Evolutionary conservation across 2,797 vertebrate species (phyloP), one percentile per base, ranked within the genome.

Genomic region (Garrulus glandarius): DNA sequence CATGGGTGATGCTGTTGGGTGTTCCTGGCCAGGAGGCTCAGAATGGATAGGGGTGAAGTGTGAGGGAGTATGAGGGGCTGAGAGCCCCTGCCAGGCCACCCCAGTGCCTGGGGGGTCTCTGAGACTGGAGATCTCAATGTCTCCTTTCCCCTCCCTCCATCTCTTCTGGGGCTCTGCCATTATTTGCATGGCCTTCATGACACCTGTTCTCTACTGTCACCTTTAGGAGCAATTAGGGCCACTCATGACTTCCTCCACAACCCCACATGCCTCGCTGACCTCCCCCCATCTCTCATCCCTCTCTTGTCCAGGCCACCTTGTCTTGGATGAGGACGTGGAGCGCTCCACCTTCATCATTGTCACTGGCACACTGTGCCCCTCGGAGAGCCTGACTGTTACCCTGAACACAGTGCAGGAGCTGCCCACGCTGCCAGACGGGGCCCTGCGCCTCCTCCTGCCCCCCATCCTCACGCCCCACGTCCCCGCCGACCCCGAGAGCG

Each of bases 251-350:
- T 34, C 7, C 10, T 55, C 13, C 53, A 41, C 32, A 36, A 4
- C 34, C 59, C 46, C 13, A 6, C 17, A 3, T 18, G 2, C 23
- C 47, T 55, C 2, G 1, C 41, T 55, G 46, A 91, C 6, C 13
- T 30, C 9, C 10, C 9, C 9, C 19, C 19, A 2, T 49, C 27
- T 11, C 34, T 23, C 60, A 9, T 79, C 59, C 71, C 50, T 91
- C 64, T 93, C 71, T 46, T 59, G 36, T 83, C 26, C 85, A 99
- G 99, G 99, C 87, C 99, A 99, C 96, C 98, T 99, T 5, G 98
- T 99, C 85, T 97, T 99, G 96, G 99, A 99, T 5, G 98, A 99
- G 96, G 99, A 99, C 36, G 95, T 98, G 74, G 99, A 99, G 89
- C 98, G 97, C 78, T 98, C 98, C 91, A 99, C 99, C 20, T 99